These are phyloP conservation scores for Vesta saturnalis DNA, from an alignment of 2,888 invertebrate genomes.

Conservation along the genomic window DNA sequence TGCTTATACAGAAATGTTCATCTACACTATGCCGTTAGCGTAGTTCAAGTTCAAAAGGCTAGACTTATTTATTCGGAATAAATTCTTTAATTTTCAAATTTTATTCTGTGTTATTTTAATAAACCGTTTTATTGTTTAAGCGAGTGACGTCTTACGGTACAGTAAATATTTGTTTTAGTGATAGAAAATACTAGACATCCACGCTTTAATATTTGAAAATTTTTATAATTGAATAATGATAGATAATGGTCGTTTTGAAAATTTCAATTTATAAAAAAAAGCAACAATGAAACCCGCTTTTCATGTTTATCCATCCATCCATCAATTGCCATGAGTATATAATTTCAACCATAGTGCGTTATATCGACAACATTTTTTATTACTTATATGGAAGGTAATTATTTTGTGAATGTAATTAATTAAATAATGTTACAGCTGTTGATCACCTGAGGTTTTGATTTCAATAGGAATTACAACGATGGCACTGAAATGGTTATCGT, in stretches of 20 bases:
- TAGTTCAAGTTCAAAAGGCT: constrained; percentile 35
- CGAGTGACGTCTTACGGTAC: neutral
- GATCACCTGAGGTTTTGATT: no score
- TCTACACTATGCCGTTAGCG: constrained; percentile 32
- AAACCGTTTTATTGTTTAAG: constrained; percentile 12
- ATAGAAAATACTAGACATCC: neutral
- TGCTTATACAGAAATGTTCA: constrained; percentile 26
- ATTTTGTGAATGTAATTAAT: neutral
- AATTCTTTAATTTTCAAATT: constrained; percentile 19
- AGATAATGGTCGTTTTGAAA: neutral
- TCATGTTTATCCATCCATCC: neutral
- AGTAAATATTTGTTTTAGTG: neutral
- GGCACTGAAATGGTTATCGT: no score
- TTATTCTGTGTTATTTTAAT: constrained; percentile 22
- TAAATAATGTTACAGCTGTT: neutral
- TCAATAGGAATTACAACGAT: no score
- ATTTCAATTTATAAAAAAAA: neutral
- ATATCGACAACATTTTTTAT: no score
- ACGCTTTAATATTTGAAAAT: neutral
- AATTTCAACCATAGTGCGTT: no score
- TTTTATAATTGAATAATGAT: neutral
- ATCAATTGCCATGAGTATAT: no score
- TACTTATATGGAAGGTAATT: neutral
- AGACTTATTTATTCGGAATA: constrained; percentile 33
- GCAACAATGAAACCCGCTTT: neutral